A percentile compares a stretch with the other conserved stretches of the same genome.
These are phyloP conservation scores for Novumbra hubbsi DNA, from an alignment of 2,797 vertebrate species.

Conservation along the genomic window DNA sequence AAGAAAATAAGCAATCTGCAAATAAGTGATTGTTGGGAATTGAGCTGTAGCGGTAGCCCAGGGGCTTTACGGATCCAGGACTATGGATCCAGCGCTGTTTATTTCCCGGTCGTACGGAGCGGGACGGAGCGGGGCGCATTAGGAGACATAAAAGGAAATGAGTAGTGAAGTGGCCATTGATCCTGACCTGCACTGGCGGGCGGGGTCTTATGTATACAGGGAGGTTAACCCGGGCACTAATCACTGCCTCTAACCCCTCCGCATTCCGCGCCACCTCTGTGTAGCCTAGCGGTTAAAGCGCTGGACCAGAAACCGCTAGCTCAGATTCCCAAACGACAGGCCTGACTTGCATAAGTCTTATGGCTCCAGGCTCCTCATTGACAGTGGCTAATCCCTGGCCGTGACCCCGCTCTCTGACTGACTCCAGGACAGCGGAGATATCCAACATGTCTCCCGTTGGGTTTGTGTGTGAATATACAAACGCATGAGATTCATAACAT, in stretches of 20 bases:
- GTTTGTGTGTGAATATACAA: too few relatives aligned
- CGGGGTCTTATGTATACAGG: constrained; percentile 17
- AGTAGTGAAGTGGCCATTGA: constrained; percentile 83
- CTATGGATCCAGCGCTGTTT: constrained; percentile 76
- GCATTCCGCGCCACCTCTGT: too few relatives aligned
- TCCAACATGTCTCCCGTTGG: too few relatives aligned
- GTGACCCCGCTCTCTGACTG: too few relatives aligned
- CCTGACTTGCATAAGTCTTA: too few relatives aligned
- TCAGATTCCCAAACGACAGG: too few relatives aligned
- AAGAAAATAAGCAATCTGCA: constrained; percentile 40
- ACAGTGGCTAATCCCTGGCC: too few relatives aligned
- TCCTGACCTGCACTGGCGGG: constrained; percentile 58
- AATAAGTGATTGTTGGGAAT: constrained; percentile 68
- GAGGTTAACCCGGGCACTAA: constrained; percentile 9
- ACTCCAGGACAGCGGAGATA: too few relatives aligned
- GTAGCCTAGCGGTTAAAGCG: too few relatives aligned
- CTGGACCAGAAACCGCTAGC: too few relatives aligned
- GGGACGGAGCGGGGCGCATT: constrained; percentile 61
- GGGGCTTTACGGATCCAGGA: constrained; percentile 48
- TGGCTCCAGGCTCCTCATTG: too few relatives aligned
- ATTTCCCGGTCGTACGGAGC: constrained; percentile 66
- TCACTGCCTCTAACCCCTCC: not conserved
- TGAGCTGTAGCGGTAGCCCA: constrained; percentile 56
- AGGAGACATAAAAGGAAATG: constrained; percentile 84
- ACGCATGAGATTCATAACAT: too few relatives aligned